These are phyloP conservation scores for Characodon lateralis DNA, from an alignment of 2,797 vertebrate genomes.

Conservation along the genomic window DNA sequence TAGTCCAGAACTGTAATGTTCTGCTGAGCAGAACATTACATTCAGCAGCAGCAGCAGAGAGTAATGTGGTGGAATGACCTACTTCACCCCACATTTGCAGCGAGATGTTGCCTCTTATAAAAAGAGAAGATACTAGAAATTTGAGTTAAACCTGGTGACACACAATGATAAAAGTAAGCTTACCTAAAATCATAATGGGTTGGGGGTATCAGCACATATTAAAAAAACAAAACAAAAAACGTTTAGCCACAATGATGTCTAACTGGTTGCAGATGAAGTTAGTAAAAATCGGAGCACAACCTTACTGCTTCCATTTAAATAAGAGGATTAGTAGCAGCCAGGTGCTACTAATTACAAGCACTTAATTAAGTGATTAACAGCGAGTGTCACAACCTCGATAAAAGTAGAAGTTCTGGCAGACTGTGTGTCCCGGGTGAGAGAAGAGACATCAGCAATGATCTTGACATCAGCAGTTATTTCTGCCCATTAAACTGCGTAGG, in stretches of 20 bases:
- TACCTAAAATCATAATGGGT: not conserved
- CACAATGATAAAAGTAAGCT: not conserved
- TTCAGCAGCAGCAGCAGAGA: constrained; percentile 29
- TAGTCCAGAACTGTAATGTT: constrained; percentile 31
- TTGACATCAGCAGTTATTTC: not conserved
- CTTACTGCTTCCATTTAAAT: not conserved
- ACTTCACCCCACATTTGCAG: constrained; percentile 51
- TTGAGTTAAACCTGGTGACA: not conserved
- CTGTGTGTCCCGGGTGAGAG: not conserved
- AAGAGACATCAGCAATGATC: not conserved
- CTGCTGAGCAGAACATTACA: constrained; percentile 19
- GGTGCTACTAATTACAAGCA: not conserved
- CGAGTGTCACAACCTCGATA: not conserved
- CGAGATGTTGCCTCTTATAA: constrained; percentile 13
- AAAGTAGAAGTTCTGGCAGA: not conserved
- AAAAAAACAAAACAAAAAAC: not conserved
- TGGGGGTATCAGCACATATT: not conserved
- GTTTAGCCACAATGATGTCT: not conserved
- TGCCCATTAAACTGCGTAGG: not conserved
- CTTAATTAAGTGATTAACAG: constrained; percentile 7
- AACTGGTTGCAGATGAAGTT: not conserved
- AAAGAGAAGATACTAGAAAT: not conserved
- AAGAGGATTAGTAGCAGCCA: constrained; percentile 4
- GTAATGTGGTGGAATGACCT: constrained; percentile 57
- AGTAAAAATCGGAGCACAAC: not conserved